Conservation (phyloP, 2,113 vertebrate species). For the Ginglymostoma cirratum region DNA sequence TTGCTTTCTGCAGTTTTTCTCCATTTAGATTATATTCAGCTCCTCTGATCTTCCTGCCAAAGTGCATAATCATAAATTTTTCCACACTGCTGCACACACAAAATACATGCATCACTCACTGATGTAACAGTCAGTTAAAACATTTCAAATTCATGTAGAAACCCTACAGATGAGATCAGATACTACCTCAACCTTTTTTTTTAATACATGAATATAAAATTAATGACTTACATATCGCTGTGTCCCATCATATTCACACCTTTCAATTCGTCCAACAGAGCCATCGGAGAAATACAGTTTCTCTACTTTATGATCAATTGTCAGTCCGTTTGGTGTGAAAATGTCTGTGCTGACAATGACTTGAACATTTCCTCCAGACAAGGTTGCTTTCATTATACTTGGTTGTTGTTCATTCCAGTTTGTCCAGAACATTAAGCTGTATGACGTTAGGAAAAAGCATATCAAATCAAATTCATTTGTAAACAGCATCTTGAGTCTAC, state of each 20-base stretch:
- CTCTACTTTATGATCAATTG: constrained; percentile 85
- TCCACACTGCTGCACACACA: no score
- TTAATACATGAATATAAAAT: background rate
- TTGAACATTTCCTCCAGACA: constrained; percentile 80
- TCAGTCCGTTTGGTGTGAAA: constrained; percentile 89
- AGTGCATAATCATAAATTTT: no score
- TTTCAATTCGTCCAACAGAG: constrained; percentile 87
- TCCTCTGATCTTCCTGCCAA: no score
- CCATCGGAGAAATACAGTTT: constrained; percentile 96
- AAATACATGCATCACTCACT: background rate
- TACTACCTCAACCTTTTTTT: background rate
- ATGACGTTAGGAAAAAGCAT: constrained; percentile 40
- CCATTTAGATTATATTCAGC: no score
- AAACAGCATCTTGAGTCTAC: background rate
- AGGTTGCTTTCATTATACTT: constrained; percentile 87
- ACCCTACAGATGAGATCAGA: background rate
- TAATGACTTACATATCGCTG: constrained; percentile 81
- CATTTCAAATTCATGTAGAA: background rate
- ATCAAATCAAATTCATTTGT: background rate
- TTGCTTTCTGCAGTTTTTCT: no score
- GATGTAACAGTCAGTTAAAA: background rate
- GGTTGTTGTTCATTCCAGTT: constrained; percentile 98
- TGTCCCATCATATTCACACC: constrained; percentile 92
- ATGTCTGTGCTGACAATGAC: constrained; percentile 83
- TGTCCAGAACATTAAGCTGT: constrained; percentile 97